Conservation (phyloP, 2,113 vertebrate genomes). For the Solea senegalensis region DNA sequence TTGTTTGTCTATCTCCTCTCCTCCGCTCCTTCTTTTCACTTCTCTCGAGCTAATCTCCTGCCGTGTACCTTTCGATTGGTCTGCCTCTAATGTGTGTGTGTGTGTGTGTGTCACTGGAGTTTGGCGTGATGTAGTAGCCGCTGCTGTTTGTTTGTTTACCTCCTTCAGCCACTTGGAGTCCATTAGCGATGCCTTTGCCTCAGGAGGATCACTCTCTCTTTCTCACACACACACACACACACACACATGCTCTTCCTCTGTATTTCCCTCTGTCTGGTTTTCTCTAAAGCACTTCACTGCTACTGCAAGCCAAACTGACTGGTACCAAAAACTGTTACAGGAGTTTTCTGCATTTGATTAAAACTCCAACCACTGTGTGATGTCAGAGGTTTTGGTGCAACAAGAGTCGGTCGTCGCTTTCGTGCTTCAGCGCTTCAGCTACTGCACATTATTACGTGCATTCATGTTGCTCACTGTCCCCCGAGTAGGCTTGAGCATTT, state of each 20-base stretch:
- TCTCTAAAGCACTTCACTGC: conserved; percentile 17
- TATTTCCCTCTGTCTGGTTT: conserved; percentile 40
- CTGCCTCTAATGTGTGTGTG: not conserved
- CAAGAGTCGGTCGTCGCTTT: not conserved
- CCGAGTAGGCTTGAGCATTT: not conserved
- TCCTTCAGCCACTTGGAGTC: conserved; percentile 72
- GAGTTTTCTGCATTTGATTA: conserved; percentile 28
- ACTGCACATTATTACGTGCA: not conserved
- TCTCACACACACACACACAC: conserved; percentile 2
- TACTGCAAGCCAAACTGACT: conserved; percentile 26
- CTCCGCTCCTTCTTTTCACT: conserved; percentile 7
- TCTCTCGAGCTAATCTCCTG: conserved; percentile 12
- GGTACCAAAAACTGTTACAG: conserved; percentile 9
- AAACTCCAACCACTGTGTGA: conserved; percentile 9
- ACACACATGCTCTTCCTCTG: conserved; percentile 24
- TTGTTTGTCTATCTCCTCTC: conserved; percentile 19
- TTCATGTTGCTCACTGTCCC: not conserved
- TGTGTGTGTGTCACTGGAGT: conserved; percentile 27
- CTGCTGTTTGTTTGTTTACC: conserved; percentile 76
- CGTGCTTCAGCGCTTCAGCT: not conserved
- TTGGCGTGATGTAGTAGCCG: conserved; percentile 50
- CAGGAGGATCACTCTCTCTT: conserved; percentile 52
- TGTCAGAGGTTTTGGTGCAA: conserved; percentile 2
- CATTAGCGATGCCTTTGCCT: conserved; percentile 72
- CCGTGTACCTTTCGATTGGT: not conserved